A percentile compares a stretch with the other conserved stretches of the same genome.
Evolutionary conservation across 1,140 invertebrate genomes (phyloP).

Genomic region (Eriocheir sinensis): DNA sequence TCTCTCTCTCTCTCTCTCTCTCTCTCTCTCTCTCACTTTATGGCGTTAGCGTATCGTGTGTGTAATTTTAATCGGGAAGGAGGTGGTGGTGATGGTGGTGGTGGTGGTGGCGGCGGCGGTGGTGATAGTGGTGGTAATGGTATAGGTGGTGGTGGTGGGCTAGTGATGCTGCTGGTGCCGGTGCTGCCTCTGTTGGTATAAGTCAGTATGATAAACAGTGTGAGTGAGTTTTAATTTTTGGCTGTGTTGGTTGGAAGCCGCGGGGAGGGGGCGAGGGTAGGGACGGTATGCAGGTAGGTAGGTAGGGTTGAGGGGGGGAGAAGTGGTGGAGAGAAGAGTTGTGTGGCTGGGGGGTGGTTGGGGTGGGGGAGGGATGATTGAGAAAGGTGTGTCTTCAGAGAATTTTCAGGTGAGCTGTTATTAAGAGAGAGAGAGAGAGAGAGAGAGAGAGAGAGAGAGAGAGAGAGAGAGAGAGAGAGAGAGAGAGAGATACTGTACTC

Average conservation of each 20-base stretch:
- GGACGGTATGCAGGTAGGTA: background rate
- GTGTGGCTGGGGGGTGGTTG: too few relatives aligned
- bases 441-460: too few relatives aligned
- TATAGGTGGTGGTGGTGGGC: background rate
- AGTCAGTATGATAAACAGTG: background rate
- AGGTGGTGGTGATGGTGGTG: background rate
- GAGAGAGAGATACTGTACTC: too few relatives aligned
- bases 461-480: too few relatives aligned
- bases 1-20: background rate
- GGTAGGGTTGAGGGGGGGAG: background rate
- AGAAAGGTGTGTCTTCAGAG: background rate
- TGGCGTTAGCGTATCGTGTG: background rate
- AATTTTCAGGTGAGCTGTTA: too few relatives aligned
- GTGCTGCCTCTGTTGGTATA: background rate
- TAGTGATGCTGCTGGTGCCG: background rate
- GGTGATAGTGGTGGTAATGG: too few relatives aligned
- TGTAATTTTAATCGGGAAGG: background rate
- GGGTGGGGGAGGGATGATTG: background rate
- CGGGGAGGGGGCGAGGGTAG: background rate
- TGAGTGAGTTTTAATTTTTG: conserved; percentile 1
- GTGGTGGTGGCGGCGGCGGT: background rate
- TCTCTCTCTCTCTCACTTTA: background rate
- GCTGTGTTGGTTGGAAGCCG: background rate
- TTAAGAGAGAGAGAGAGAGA: too few relatives aligned
- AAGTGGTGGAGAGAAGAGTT: background rate